Evolutionary conservation across 1,140 invertebrate genomes (phyloP).

Genomic region (Leptinotarsa undecemlineata): DNA sequence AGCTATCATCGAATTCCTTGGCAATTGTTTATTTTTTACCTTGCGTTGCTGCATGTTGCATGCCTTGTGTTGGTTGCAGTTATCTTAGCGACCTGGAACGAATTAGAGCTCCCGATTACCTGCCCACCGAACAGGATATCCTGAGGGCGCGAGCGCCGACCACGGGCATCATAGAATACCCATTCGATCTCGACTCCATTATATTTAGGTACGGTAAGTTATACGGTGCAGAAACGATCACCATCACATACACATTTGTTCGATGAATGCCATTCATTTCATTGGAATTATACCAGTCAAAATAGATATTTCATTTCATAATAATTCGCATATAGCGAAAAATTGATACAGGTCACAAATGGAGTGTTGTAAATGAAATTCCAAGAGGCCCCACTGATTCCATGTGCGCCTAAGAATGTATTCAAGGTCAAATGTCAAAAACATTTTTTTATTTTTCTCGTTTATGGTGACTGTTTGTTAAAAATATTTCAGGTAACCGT

Average conservation of each 20-base stretch:
- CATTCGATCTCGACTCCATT: constrained; percentile 97
- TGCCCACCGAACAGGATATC: constrained; percentile 97
- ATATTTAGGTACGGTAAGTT: constrained; percentile 80
- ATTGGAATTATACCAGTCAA: not conserved
- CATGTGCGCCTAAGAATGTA: too few relatives aligned
- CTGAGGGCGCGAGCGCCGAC: constrained; percentile 94
- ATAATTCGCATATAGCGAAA: too few relatives aligned
- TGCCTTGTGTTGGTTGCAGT: constrained; percentile 57
- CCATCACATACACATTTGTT: not conserved
- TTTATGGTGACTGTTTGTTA: too few relatives aligned
- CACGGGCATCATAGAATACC: constrained; percentile 97
- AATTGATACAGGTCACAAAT: too few relatives aligned
- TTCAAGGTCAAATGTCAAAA: too few relatives aligned
- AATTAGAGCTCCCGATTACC: constrained; percentile 87
- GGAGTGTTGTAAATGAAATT: too few relatives aligned
- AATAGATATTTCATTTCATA: too few relatives aligned
- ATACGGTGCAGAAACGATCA: not conserved
- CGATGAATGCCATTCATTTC: not conserved
- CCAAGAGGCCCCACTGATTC: too few relatives aligned
- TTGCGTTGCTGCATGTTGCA: constrained; percentile 22
- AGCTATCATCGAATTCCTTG: not conserved
- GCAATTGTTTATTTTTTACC: not conserved
- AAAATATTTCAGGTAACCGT: too few relatives aligned
- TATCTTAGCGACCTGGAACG: constrained; percentile 87
- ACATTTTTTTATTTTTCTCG: too few relatives aligned